Percentiles rank a stretch among this genome's conserved stretches.
Conservation (phyloP, 2,888 invertebrate genomes). For the Gonocerus acuteangulatus region DNA sequence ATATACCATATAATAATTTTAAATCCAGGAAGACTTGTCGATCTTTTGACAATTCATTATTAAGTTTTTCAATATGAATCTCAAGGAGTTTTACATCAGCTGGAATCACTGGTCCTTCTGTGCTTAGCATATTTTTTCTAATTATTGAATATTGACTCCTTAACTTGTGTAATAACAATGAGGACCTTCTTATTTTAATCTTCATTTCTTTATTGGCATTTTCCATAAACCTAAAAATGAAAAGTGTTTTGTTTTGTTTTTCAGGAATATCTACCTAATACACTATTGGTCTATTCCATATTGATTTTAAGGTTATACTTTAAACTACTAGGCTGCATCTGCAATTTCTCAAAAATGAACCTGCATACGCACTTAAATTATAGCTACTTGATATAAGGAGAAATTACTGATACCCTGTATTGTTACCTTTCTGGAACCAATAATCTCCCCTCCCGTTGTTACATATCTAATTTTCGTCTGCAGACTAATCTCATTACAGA, state of each 20-base stretch:
- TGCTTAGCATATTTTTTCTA: not conserved
- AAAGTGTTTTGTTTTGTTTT: not conserved
- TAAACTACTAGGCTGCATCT: too few relatives aligned
- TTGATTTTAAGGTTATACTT: too few relatives aligned
- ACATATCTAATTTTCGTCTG: too few relatives aligned
- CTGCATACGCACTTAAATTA: too few relatives aligned
- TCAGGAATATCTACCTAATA: not conserved
- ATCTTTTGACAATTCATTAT: not conserved
- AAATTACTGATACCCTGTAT: too few relatives aligned
- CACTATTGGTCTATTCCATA: not conserved
- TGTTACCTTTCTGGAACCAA: too few relatives aligned
- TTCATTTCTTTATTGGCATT: not conserved
- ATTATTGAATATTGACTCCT: not conserved
- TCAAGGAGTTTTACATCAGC: constrained; percentile 2
- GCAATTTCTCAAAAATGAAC: too few relatives aligned
- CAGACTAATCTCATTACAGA: too few relatives aligned
- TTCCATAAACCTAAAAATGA: constrained; percentile 2
- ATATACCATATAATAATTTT: not conserved
- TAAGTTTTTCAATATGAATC: not conserved
- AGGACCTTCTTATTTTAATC: not conserved
- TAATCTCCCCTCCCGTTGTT: too few relatives aligned
- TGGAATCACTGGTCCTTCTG: not conserved
- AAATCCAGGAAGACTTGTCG: constrained; percentile 1
- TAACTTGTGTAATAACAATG: not conserved
- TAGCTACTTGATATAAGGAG: too few relatives aligned